Base-by-base conservation (phyloP, 2,113 vertebrate species). In the Oenanthe melanoleuca region DNA sequence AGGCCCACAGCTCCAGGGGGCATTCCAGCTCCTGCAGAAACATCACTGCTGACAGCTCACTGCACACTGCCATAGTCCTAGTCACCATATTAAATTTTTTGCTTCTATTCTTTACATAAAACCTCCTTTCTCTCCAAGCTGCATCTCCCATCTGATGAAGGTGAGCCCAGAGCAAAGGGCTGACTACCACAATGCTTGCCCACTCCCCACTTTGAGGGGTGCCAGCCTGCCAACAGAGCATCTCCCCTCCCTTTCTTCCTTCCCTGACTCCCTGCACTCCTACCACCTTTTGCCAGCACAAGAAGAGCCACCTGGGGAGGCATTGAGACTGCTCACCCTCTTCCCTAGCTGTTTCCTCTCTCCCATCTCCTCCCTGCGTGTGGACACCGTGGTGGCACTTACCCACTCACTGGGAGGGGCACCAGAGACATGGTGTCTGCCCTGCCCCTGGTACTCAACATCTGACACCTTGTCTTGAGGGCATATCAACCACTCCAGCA, bases 81-180 rank as follows among this genome's bases (percentile, higher is more conserved):
- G 0, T 37, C 34, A 37, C 20, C 13, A 12, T 21, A 49, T 38
- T 64, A 29, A 20, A 61, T 57, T 21, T 82, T 92, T 65, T 80
- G 29, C 17, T 83, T 87, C 73, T 84, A 26, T 91, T 40, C 50
- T 82, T 77, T 67, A 73, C 49, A 89, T 56, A 91, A 85, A 67
- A 18, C 1, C 4, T 17, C 8, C 47, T 31, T 85, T 63, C 29
- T 56, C 21, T 74, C 65, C 47, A 21, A 52, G n/a, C 12, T 65
- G 66, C 64, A 67, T 49, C 34, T 89, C 56, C 50, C 40, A 67
- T 72, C 18, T 71, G 69, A 82, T 3, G 5, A 92, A 67, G 14
- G 23, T 12, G 13, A 85, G 47, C 56, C 33, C 33, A 26, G 25
- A n/a, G 40, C 64, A 57, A 50, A 92, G 14, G 19, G 6, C 49